A percentile compares a stretch with the other conserved stretches of the same genome.
Evolutionary conservation across 2,797 vertebrate species (phyloP).

Genomic region (Sebastes minor): DNA sequence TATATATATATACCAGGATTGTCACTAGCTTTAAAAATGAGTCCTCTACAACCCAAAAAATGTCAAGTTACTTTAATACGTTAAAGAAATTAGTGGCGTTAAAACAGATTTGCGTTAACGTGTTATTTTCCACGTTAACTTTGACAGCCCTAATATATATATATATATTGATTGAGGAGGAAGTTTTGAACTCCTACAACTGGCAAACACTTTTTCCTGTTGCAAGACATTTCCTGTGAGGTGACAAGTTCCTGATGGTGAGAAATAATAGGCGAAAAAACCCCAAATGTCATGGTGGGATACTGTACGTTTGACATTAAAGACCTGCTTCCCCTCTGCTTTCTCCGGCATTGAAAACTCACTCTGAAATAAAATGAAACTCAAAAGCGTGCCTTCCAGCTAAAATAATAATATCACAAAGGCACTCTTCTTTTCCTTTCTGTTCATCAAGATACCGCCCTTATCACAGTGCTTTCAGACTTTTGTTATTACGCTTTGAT

Average conservation of each 20-base stretch:
- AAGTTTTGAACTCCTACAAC: background rate
- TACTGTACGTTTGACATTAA: slow-evolving; percentile 34
- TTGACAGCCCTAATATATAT: background rate
- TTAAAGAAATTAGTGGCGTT: too few species aligned
- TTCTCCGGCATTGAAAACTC: slow-evolving; percentile 6
- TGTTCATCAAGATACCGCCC: background rate
- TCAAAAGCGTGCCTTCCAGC: slow-evolving; percentile 9
- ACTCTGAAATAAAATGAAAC: slow-evolving; percentile 35
- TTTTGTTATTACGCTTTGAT: slow-evolving; percentile 34
- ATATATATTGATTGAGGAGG: background rate
- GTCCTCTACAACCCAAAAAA: too few species aligned
- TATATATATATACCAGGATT: too few species aligned
- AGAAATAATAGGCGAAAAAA: slow-evolving; percentile 8
- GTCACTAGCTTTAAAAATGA: too few species aligned
- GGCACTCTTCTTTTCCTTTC: background rate
- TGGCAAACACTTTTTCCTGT: background rate
- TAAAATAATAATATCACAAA: slow-evolving; percentile 23
- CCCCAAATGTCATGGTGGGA: slow-evolving; percentile 37
- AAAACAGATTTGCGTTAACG: too few species aligned
- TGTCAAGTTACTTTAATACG: too few species aligned
- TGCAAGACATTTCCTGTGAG: slow-evolving; percentile 1
- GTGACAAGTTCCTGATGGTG: slow-evolving; percentile 6
- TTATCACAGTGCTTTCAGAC: slow-evolving; percentile 20
- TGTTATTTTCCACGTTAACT: too few species aligned
- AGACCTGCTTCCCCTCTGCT: slow-evolving; percentile 12